Evolutionary conservation across 2,797 vertebrate genomes (phyloP).

Genomic region (Phalloptychus januarius): DNA sequence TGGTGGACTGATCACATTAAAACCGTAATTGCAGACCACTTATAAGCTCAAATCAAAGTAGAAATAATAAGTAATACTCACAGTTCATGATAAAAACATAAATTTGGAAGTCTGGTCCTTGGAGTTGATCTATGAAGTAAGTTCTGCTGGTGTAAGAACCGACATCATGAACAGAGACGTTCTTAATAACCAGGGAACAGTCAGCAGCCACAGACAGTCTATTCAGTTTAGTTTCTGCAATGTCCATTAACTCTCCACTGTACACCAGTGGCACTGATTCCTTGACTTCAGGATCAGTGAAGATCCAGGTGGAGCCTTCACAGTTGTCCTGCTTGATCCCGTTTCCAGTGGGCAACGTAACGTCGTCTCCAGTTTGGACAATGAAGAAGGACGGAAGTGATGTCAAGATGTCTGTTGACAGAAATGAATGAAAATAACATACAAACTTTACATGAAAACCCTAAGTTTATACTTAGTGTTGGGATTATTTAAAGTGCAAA

Average conservation of each 20-base stretch:
- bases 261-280: not conserved
- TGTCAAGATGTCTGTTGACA: not conserved
- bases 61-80: conserved; percentile 18
- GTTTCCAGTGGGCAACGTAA: not conserved
- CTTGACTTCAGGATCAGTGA: fast-evolving
- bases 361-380: conserved; percentile 1
- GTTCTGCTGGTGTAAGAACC: conserved; percentile 9
- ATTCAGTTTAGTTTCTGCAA: not conserved
- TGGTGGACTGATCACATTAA: not conserved
- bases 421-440: not conserved
- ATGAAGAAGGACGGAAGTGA: not conserved
- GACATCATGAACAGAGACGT: not conserved
- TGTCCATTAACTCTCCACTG: not conserved
- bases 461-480: not conserved
- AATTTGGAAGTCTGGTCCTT: fast-evolving
- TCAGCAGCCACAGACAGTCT: conserved; percentile 5
- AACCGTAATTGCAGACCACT: not conserved
- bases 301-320: fast-evolving
- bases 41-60: not conserved
- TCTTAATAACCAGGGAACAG: conserved; percentile 23
- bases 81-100: conserved; percentile 3
- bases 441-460: not conserved
- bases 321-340: not conserved
- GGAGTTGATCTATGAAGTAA: not conserved
- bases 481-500: not conserved